Evolutionary conservation across 2,113 vertebrate species (phyloP).

Genomic region (Laticauda colubrina): DNA sequence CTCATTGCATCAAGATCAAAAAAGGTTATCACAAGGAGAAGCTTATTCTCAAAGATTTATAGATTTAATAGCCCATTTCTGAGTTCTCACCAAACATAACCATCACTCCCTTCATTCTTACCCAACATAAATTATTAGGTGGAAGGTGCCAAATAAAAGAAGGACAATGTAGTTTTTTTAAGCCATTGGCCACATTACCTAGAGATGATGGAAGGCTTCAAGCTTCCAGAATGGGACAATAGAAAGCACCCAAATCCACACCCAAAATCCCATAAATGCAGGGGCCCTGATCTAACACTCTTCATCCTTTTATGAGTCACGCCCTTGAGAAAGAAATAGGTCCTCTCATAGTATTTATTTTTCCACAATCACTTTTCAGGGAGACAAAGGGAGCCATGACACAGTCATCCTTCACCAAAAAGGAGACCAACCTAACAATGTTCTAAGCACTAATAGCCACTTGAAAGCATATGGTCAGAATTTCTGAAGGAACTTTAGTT

Average conservation of each 20-base stretch:
- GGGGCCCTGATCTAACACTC: constrained; percentile 12
- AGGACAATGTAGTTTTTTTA: not conserved
- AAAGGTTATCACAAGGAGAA: not conserved
- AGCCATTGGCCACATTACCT: not conserved
- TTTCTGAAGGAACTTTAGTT: not conserved
- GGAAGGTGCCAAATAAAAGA: not conserved
- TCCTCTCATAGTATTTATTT: constrained; percentile 18
- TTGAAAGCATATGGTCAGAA: constrained; percentile 57
- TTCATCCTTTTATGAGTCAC: constrained; percentile 41
- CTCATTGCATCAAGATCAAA: not conserved
- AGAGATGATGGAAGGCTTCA: not conserved
- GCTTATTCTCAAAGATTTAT: not conserved
- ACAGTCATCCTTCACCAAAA: constrained; percentile 39
- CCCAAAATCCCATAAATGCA: constrained; percentile 22
- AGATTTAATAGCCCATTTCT: not conserved
- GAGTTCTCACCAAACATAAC: not conserved
- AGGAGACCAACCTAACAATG: constrained; percentile 61
- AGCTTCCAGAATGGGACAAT: constrained; percentile 10
- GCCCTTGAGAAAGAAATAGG: constrained; percentile 44
- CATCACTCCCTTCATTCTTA: not conserved
- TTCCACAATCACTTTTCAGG: constrained; percentile 54
- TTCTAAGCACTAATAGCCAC: constrained; percentile 68
- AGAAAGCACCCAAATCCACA: constrained; percentile 15
- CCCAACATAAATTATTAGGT: not conserved
- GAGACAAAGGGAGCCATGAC: constrained; percentile 50